Evolutionary conservation across 2,888 invertebrate genomes (phyloP).

Genomic region (Phlogophora meticulosa): DNA sequence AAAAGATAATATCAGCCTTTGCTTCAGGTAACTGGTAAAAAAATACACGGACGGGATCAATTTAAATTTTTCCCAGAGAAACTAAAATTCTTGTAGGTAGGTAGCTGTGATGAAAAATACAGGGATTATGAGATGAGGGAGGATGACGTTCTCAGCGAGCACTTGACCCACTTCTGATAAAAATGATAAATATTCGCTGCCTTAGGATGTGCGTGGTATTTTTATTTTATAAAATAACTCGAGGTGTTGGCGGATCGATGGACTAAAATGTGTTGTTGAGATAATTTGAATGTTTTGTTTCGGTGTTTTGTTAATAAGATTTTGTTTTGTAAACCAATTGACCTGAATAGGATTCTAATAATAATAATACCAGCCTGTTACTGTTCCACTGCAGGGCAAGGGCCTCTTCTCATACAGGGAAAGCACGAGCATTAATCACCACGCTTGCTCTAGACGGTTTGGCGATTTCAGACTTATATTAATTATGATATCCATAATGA

Average conservation of each 20-base stretch:
- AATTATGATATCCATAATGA: too few species aligned
- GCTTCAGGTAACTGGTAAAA: constrained; percentile 6
- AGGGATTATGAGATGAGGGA: constrained; percentile 45
- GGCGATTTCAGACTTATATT: too few species aligned
- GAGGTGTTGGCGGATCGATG: constrained; percentile 32
- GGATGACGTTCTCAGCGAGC: constrained; percentile 36
- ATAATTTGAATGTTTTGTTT: constrained; percentile 4
- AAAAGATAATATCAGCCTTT: background rate
- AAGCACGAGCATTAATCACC: too few species aligned
- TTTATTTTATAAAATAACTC: constrained; percentile 44
- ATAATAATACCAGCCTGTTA: too few species aligned
- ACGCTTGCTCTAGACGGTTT: too few species aligned
- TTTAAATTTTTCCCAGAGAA: constrained; percentile 27
- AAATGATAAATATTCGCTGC: constrained; percentile 53
- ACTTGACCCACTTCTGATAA: constrained; percentile 61
- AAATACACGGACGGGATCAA: constrained; percentile 8
- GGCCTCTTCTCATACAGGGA: too few species aligned
- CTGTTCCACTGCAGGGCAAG: too few species aligned
- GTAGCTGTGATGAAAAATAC: constrained; percentile 52
- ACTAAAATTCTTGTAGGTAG: constrained; percentile 27
- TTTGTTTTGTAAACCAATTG: background rate
- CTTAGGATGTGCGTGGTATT: constrained; percentile 40
- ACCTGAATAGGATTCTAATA: too few species aligned
- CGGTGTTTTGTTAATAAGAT: constrained; percentile 10
- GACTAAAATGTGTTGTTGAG: constrained; percentile 2